A percentile compares a stretch with the other conserved stretches of the same genome.
phyloP scores from a whole-genome alignment of 2,113 vertebrate genomes.

The Guaruba guarouba region DNA sequence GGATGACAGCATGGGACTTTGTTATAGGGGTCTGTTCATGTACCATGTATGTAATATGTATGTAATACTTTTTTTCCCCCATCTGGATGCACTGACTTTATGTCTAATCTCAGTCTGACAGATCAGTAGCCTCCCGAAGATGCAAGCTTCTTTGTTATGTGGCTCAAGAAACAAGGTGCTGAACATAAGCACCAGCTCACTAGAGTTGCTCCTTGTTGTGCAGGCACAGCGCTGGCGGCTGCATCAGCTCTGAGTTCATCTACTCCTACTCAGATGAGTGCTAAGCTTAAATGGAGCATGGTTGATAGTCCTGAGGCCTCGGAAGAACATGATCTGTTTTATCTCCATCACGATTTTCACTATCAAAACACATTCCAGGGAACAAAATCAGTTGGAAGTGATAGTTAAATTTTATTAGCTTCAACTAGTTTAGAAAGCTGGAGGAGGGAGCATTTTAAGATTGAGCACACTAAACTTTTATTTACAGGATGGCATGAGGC shows the following conservation, averaged over 20 bases:
- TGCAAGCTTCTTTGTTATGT: neutral
- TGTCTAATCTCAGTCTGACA: neutral
- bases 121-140: neutral
- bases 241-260: neutral
- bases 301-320: neutral
- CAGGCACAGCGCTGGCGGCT: neutral
- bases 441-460: neutral
- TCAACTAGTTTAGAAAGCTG: neutral
- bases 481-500: neutral
- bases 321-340: neutral
- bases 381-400: neutral
- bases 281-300: neutral
- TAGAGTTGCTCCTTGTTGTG: accelerated
- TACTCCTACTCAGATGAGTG: neutral
- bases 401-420: neutral
- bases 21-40: neutral
- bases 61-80: neutral
- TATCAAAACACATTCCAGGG: neutral
- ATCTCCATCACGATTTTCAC: neutral
- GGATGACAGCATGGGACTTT: neutral
- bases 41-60: neutral
- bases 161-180: neutral
- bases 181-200: neutral
- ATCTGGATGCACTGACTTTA: neutral
- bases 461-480: neutral